A percentile compares a stretch with the other conserved stretches of the same genome.
Evolutionary conservation across 37 sponge, comb jelly and placozoan genomes (phyloP).

Genomic region (Hormiphora californensis): DNA sequence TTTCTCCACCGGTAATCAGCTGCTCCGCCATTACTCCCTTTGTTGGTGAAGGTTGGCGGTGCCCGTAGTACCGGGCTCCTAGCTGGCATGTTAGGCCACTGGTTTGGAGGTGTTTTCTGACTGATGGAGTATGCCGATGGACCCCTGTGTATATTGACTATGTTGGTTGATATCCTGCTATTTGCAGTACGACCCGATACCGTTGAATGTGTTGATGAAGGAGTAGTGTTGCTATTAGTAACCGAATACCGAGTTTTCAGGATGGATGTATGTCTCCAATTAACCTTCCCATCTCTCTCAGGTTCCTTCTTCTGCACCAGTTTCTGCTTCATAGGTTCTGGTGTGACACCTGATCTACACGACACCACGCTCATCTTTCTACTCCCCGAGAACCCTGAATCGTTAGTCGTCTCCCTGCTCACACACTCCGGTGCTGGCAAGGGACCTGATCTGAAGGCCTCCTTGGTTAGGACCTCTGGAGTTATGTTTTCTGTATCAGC

Average conservation of each 20-base stretch:
- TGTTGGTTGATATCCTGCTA: no score
- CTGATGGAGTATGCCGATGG: no score
- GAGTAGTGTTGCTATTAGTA: no score
- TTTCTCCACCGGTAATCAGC: no score
- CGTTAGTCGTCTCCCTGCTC: background rate
- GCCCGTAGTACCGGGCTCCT: no score
- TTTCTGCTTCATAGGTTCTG: background rate
- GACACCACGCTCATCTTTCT: slow-evolving; percentile 39
- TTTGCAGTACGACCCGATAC: no score
- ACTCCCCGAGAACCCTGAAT: slow-evolving; percentile 42
- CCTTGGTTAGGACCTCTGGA: background rate
- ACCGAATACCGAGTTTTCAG: slow-evolving; percentile 16
- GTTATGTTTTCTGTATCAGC: background rate
- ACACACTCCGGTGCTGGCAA: background rate
- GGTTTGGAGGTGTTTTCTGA: no score
- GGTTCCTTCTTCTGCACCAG: background rate
- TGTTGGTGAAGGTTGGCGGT: no score
- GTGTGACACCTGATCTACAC: background rate
- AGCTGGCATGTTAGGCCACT: no score
- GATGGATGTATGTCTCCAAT: slow-evolving; percentile 40
- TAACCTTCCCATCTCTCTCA: slow-evolving; percentile 20
- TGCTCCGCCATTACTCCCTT: no score
- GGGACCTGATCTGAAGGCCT: background rate
- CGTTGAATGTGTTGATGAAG: no score
- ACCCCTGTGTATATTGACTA: no score